phyloP scores from a whole-genome alignment of 2,113 vertebrate species.

The Piaya cayana region DNA sequence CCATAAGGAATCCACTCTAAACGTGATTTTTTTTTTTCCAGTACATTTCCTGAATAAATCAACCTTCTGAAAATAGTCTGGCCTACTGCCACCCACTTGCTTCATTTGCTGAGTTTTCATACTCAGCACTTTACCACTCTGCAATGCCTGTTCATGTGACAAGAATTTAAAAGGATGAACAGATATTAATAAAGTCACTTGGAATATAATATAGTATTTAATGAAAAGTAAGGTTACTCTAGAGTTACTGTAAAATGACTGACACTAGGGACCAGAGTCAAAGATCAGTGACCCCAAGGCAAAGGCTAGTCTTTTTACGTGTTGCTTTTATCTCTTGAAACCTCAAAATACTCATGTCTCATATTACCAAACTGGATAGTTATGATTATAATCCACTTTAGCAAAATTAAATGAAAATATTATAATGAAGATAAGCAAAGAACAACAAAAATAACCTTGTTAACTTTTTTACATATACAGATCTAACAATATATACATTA shows the following conservation, averaged over 20 bases:
- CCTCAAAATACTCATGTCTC: not conserved
- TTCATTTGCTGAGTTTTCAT: not conserved
- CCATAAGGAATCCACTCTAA: not conserved
- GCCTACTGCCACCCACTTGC: not conserved
- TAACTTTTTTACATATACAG: not conserved
- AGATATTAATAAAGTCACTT: not conserved
- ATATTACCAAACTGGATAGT: not conserved
- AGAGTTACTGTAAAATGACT: not conserved
- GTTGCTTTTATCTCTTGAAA: not conserved
- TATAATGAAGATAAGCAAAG: not conserved
- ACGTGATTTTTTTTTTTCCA: not conserved
- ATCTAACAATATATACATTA: not conserved
- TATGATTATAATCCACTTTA: not conserved
- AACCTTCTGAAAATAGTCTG: not conserved
- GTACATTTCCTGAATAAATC: not conserved
- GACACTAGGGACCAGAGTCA: not conserved
- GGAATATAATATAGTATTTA: not conserved
- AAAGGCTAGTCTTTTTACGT: not conserved
- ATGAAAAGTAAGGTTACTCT: not conserved
- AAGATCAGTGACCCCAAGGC: not conserved
- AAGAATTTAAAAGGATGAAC: not conserved
- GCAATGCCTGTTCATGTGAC: not conserved
- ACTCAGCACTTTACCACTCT: not conserved
- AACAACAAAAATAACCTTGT: not conserved
- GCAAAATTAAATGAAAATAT: not conserved